phyloP scores from a whole-genome alignment of 2,797 vertebrate species.

The Anas bahamensis region DNA sequence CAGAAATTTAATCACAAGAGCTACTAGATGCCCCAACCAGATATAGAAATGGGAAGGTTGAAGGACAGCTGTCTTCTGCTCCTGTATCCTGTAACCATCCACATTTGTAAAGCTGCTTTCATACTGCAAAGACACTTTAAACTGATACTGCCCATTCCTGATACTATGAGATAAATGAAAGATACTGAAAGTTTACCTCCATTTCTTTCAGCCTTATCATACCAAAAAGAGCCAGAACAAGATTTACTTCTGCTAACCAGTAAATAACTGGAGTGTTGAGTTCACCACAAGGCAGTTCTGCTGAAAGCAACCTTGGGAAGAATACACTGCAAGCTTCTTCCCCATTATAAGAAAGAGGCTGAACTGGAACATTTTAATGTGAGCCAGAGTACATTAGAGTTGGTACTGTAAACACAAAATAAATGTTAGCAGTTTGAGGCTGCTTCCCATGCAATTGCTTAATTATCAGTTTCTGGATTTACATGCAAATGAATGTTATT shows the following conservation, averaged over 20 bases:
- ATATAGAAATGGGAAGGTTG: background rate
- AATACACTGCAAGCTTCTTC: background rate
- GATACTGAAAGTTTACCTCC: background rate
- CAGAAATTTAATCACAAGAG: background rate
- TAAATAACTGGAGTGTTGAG: background rate
- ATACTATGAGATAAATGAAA: background rate
- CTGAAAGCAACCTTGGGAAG: background rate
- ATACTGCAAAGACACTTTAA: background rate
- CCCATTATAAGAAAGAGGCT: background rate
- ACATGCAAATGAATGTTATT: background rate
- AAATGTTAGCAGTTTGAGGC: background rate
- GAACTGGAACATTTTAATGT: background rate
- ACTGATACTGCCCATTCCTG: background rate
- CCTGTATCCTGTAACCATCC: background rate
- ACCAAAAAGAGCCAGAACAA: background rate
- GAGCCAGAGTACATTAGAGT: background rate
- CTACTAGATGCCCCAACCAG: background rate
- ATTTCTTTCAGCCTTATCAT: background rate
- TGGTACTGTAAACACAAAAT: background rate
- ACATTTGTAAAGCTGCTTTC: background rate
- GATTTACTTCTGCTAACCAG: background rate
- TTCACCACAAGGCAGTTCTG: background rate
- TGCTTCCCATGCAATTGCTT: background rate
- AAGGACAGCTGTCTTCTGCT: background rate
- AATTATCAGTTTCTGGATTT: background rate